These are phyloP conservation scores for Poeciliopsis paucimaculata DNA, from an alignment of 2,797 vertebrate genomes.

Conservation along the genomic window DNA sequence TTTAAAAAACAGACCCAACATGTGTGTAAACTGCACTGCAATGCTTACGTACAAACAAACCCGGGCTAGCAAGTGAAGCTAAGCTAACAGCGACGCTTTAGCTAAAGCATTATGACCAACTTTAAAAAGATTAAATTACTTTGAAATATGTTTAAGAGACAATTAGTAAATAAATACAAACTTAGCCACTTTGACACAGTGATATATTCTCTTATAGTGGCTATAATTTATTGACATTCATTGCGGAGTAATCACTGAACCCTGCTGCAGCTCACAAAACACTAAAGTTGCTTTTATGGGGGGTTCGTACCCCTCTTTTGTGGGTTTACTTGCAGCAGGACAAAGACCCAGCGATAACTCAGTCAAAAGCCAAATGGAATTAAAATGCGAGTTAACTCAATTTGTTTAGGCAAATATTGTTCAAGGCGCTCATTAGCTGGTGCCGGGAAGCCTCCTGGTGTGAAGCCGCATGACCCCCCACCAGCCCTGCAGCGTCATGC, in stretches of 20 bases:
- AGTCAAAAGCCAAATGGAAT: conserved; percentile 59
- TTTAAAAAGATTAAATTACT: too few species aligned
- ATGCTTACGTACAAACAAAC: too few species aligned
- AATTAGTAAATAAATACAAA: too few species aligned
- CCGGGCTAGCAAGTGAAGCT: too few species aligned
- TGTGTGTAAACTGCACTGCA: too few species aligned
- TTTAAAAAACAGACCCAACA: too few species aligned
- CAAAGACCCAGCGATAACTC: conserved; percentile 24
- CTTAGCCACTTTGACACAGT: too few species aligned
- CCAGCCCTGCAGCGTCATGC: conserved; percentile 12
- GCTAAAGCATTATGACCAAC: too few species aligned
- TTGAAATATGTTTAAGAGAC: too few species aligned
- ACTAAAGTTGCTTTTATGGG: conserved; percentile 24
- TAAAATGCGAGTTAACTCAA: conserved; percentile 61
- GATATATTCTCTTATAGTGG: background rate
- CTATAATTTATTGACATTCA: conserved; percentile 39
- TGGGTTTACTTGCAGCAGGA: conserved; percentile 5
- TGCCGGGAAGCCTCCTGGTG: conserved; percentile 26
- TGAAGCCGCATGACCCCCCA: conserved; percentile 33
- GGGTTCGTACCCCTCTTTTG: background rate
- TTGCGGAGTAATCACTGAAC: conserved; percentile 19
- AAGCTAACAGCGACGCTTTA: too few species aligned
- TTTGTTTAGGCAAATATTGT: conserved; percentile 58
- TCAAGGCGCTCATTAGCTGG: conserved; percentile 59
- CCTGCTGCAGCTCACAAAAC: conserved; percentile 5